A percentile compares a stretch with the other conserved stretches of the same genome.
Evolutionary conservation across 2,113 vertebrate species (phyloP).

Genomic region (Dasyornis broadbenti): DNA sequence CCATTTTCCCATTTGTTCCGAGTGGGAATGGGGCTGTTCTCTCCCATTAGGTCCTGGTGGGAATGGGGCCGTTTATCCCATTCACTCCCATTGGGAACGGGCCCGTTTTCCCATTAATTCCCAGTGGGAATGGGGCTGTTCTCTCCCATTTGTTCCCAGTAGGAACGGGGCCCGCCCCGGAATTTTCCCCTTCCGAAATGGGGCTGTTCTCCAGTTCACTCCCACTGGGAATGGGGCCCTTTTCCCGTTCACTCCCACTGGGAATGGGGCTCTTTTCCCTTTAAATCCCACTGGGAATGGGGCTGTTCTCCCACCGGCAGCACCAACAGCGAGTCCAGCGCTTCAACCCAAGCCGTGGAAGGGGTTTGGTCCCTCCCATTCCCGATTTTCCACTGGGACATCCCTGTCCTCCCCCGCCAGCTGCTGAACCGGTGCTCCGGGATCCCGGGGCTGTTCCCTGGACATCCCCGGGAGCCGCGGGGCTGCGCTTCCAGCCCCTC

Average conservation of each 20-base stretch:
- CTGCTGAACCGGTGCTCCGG: background rate
- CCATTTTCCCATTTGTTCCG: background rate
- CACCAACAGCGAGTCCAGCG: background rate
- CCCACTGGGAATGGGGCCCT: background rate
- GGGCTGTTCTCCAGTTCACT: too few relatives aligned
- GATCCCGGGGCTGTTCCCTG: background rate
- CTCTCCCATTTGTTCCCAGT: rapidly evolving
- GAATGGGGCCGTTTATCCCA: background rate
- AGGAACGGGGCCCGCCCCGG: background rate
- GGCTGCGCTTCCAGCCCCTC: constrained; percentile 27
- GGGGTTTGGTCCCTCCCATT: background rate
- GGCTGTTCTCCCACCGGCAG: background rate
- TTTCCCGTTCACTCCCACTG: background rate
- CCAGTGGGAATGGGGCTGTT: background rate
- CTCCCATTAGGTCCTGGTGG: background rate
- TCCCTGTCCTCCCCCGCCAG: constrained; percentile 17
- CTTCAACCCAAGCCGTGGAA: background rate
- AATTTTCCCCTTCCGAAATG: background rate
- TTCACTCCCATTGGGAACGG: background rate
- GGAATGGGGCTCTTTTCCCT: background rate
- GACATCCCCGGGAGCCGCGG: background rate
- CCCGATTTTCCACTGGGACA: background rate
- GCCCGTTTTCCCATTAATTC: background rate
- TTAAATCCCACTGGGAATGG: background rate
- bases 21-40: background rate